Evolutionary conservation across 2,797 vertebrate species (phyloP), one percentile per base, ranked within the genome.

Genomic region (Streptopelia turtur): DNA sequence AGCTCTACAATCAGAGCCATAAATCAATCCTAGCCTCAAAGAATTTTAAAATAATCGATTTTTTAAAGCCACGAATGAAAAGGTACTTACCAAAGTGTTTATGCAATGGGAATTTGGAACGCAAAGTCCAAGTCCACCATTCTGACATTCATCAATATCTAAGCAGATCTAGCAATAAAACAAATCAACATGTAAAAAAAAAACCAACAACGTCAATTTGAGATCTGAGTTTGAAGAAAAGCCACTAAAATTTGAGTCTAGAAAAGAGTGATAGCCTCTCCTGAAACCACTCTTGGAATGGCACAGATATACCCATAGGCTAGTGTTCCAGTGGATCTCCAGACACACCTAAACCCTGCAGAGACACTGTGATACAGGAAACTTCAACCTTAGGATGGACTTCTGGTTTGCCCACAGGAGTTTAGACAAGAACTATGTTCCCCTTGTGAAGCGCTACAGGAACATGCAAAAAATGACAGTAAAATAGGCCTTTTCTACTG

Each of bases 91-190:
- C 98, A 98, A 96, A 57, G 99, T 99, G 97, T 99, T 99, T 95
- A 98, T 97, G 95, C 99, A 99, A 92, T 98, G 25, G n/a, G 99
- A 99, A 96, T 99, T 99, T 11, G 97, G 94, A 35, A 99, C 96
- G 14, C 99, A 99, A 24, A 98, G 98, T 96, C 99, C 99, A n/a
- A 99, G 99, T 97, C 98, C 93, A 10, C 98, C 97, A 69, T 93
- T 97, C 95, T 98, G 98, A 97, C 99, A 99, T 97, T 99, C 99
- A 70, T 99, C 99, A 18, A 99, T 87, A 95, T 99, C 99, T 72
- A 94, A 82, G 91, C 98, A 98, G 83, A 98, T 65, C 98, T 98
- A 93, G 75, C 23, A 70, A 31, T 69, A 90, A 93, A 89, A 70
- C 53, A 92, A 92, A 60, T 70, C 37, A 90, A 70, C 8, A 81